Evolutionary conservation across 2,113 vertebrate genomes (phyloP).

Genomic region (Gasterosteus aculeatus): DNA sequence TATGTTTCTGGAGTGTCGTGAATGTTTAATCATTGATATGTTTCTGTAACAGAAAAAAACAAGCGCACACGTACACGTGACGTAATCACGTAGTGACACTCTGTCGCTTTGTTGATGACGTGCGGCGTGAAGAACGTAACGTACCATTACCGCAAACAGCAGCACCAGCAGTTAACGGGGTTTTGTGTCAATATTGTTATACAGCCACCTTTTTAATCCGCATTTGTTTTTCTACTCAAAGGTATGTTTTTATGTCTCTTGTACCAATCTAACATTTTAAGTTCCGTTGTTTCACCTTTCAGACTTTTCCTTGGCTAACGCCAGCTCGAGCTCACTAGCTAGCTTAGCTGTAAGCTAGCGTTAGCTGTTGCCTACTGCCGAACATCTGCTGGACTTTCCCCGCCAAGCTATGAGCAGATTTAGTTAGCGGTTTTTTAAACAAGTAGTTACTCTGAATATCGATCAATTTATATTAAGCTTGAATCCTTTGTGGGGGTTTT

Average conservation of each 20-base stretch:
- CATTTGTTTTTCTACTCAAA: background rate
- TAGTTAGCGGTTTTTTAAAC: background rate
- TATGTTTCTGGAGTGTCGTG: background rate
- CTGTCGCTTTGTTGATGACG: slow-evolving; percentile 37
- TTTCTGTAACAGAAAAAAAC: background rate
- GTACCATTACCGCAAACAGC: background rate
- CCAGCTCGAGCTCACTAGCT: background rate
- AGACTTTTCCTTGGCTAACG: slow-evolving; percentile 18
- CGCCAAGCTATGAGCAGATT: background rate
- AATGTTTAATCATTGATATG: too few relatives aligned
- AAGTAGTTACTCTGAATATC: background rate
- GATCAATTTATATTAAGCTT: background rate
- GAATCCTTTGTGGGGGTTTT: background rate
- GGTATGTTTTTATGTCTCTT: slow-evolving; percentile 23
- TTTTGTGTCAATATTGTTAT: background rate
- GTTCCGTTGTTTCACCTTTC: background rate
- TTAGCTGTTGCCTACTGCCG: background rate
- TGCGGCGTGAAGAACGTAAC: background rate
- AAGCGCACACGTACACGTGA: background rate
- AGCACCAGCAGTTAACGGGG: rapidly evolving
- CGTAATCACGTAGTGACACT: background rate
- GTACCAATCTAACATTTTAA: background rate
- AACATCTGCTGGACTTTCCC: background rate
- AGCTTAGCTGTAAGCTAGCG: background rate
- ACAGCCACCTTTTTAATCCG: background rate